Percentiles rank a stretch among this genome's conserved stretches.
Evolutionary conservation across 2,113 vertebrate genomes (phyloP).

Genomic region (Anarhynchus alexandrinus): DNA sequence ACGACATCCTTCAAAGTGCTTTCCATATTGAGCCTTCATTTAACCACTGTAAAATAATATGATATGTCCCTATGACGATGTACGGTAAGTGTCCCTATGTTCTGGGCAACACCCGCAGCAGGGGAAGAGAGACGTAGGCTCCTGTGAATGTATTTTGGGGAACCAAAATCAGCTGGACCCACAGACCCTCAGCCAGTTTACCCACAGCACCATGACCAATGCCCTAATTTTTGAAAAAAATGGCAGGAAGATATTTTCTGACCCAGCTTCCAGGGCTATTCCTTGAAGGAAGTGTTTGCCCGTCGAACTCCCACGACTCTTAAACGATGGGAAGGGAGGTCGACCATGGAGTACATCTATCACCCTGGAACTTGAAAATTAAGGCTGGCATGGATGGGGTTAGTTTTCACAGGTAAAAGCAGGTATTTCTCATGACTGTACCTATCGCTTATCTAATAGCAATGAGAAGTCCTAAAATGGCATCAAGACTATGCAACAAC

Average conservation of each 20-base stretch:
- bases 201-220: background rate
- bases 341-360: accelerated
- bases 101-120: background rate
- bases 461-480: background rate
- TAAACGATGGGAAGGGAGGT: background rate
- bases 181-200: background rate
- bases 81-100: background rate
- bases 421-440: background rate
- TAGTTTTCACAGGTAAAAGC: background rate
- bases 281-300: background rate
- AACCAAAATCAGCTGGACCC: background rate
- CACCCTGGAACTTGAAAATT: background rate
- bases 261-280: background rate
- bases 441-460: background rate
- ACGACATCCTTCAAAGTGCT: background rate
- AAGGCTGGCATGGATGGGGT: background rate
- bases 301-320: background rate
- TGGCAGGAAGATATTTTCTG: background rate
- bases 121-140: too few relatives aligned
- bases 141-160: background rate
- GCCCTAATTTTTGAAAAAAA: background rate
- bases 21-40: background rate
- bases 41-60: background rate
- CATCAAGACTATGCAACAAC: background rate
- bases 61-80: background rate